These are phyloP conservation scores for Bos indicus DNA, from an alignment of 2,113 vertebrate species.

Conservation along the genomic window DNA sequence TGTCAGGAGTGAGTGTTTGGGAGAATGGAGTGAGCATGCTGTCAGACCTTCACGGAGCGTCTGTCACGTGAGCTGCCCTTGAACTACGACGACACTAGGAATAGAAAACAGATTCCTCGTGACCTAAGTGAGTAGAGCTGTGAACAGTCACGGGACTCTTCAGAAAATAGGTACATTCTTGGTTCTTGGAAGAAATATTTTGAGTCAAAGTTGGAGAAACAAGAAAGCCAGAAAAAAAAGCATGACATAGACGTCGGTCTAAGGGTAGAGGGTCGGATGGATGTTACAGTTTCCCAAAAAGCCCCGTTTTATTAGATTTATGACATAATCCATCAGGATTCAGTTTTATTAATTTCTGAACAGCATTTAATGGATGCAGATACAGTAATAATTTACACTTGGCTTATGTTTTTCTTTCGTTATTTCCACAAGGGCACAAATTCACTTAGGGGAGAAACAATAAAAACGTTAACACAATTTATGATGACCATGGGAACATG, in stretches of 20 bases:
- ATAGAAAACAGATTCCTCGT: not conserved
- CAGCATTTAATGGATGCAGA: not conserved
- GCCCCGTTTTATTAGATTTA: not conserved
- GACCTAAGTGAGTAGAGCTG: too few species aligned
- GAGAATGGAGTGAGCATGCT: accelerated
- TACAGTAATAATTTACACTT: not conserved
- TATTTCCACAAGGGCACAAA: not conserved
- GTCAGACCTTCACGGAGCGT: accelerated
- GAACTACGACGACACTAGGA: accelerated
- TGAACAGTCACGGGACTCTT: not conserved
- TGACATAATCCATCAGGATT: not conserved
- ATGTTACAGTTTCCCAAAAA: not conserved
- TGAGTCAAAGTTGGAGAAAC: not conserved
- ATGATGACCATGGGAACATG: not conserved
- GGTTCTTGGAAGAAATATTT: not conserved
- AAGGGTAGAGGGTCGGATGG: not conserved
- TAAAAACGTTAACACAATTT: not conserved
- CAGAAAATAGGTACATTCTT: not conserved
- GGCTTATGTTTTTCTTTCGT: not conserved
- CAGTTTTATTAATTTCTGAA: not conserved
- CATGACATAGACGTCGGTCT: not conserved
- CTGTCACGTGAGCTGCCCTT: not conserved
- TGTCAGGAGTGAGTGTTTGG: not conserved
- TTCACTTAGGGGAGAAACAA: not conserved
- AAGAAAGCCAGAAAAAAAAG: not conserved